Evolutionary conservation across 2,888 invertebrate species (phyloP), one percentile per base, ranked within the genome.

Genomic region (Eristalinus aeneus): DNA sequence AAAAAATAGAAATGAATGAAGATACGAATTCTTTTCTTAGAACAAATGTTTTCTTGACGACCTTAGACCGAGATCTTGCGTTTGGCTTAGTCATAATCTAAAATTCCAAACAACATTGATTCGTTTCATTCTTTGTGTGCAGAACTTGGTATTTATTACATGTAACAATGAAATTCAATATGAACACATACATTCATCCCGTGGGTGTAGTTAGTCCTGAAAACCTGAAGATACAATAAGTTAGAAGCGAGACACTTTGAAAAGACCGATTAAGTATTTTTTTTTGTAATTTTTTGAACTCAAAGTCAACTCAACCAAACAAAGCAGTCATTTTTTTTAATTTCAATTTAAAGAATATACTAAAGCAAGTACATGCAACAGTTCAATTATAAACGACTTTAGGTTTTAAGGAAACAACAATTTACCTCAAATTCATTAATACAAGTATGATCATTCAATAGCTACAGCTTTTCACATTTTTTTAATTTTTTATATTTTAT

Each of bases 371-470:
- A 74, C 16, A 39, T 75, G 76, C 60, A 65, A 64, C 58, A 72
- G 72, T 68, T 53, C 32, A 65, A 63, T 46, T 27, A 63, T 39
- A 54, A 63, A 74, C 16, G 68, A 58, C 65, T 82, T 77, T 86
- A 86, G 74, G 74, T 86, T 64, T 82, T 86, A 86, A 86, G 86
- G 71, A 46, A 90, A 90, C 91, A 89, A 89, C 89, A 89, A 89
- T 89, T 90, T 91, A 91, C 91, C 91, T 91, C 91, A 91, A 89
- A 89, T 88, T 89, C 86, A 86, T 74, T 77, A 74, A 65, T 63
- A 78, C 73, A 32, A 71, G 46, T 78, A 81, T 73, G 78, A 82
- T 11, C 58, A 69, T 63, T 34, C n/a, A 46, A 16, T 46, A 46
- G n/a, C 46, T 46, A 46, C 46, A 5, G 46, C 16, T 63, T 64